Evolutionary conservation across 2,113 vertebrate genomes (phyloP).

Genomic region (Rallus limicola): DNA sequence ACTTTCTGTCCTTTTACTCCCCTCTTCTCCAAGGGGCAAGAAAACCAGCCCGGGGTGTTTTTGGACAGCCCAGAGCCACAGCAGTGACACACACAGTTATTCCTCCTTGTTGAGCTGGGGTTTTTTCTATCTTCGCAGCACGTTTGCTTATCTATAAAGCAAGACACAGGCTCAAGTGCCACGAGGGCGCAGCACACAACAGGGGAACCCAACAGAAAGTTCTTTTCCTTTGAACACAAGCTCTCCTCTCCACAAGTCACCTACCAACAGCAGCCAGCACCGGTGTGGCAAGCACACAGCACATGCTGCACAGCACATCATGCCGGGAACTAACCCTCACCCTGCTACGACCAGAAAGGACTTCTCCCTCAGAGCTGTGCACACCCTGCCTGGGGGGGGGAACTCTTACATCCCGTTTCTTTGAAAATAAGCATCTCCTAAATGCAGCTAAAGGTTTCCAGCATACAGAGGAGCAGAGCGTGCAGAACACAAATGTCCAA

Average conservation of each 20-base stretch:
- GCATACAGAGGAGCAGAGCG: not conserved
- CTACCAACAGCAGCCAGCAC: not conserved
- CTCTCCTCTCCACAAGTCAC: not conserved
- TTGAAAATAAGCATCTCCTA: constrained; percentile 20
- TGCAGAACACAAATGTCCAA: constrained; percentile 5
- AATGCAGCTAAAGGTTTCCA: constrained; percentile 26
- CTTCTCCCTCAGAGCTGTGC: not conserved
- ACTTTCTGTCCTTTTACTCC: not conserved
- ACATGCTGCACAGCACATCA: fast-evolving
- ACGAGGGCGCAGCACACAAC: not conserved
- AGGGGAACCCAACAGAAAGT: not conserved
- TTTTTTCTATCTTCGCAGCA: constrained; percentile 4
- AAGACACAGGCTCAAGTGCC: not conserved
- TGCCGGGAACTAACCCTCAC: not conserved
- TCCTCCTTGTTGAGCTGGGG: not conserved
- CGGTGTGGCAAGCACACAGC: not conserved
- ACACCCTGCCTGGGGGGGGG: not conserved
- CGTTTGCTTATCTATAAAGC: constrained; percentile 51
- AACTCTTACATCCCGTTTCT: not conserved
- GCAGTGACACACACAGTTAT: not conserved
- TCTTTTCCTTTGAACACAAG: not conserved
- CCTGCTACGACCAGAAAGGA: not conserved
- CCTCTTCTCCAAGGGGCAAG: not conserved
- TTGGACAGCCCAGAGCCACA: not conserved
- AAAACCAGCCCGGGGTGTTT: not conserved